Conservation (phyloP, 1,140 invertebrate species). For the Pseudomyrmex gracilis region DNA sequence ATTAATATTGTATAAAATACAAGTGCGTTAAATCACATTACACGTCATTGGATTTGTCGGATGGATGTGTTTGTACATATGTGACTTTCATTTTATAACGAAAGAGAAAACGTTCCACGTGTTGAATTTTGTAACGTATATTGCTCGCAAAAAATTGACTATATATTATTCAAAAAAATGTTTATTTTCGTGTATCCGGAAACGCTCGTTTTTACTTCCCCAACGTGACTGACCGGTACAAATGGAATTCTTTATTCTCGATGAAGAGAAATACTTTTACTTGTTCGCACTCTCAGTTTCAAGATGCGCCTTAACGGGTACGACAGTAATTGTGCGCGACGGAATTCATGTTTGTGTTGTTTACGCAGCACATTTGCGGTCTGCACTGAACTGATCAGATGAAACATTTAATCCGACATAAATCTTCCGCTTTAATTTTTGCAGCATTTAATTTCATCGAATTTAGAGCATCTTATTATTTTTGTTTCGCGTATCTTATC, state of each 20-base stretch:
- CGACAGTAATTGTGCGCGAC: slow-evolving; percentile 39
- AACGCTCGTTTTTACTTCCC: background rate
- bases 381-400: slow-evolving; percentile 32
- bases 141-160: too few relatives aligned
- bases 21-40: too few relatives aligned
- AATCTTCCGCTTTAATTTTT: slow-evolving; percentile 6
- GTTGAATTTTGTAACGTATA: too few relatives aligned
- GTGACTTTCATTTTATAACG: too few relatives aligned
- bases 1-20: too few relatives aligned
- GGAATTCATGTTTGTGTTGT: slow-evolving; percentile 46
- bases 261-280: slow-evolving; percentile 29
- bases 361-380: slow-evolving; percentile 21
- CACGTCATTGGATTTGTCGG: too few relatives aligned
- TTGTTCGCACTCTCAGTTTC: background rate
- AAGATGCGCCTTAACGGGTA: background rate
- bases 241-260: background rate
- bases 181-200: slow-evolving; percentile 24
- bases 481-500: too few relatives aligned
- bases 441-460: slow-evolving; percentile 1
- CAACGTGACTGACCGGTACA: background rate
- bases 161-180: too few relatives aligned
- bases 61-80: too few relatives aligned
- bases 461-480: too few relatives aligned
- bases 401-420: background rate
- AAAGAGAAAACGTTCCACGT: too few relatives aligned